These are phyloP conservation scores for Drosophila bocqueti DNA, from an alignment of 1,140 invertebrate genomes.

Conservation along the genomic window DNA sequence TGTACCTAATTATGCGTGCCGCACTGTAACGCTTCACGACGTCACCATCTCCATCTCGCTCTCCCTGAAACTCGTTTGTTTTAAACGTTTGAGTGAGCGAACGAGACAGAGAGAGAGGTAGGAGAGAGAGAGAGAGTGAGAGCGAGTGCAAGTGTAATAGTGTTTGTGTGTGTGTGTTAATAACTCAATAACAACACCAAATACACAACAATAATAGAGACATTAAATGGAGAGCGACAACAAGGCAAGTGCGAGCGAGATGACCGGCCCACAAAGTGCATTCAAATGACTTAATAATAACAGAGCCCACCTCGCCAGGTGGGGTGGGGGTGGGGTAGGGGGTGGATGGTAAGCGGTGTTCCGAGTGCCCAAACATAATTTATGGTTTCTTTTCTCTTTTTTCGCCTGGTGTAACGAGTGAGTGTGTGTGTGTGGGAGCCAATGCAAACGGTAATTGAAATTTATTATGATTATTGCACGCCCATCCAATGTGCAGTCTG, in stretches of 20 bases:
- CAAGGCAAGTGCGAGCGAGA: conserved; percentile 40
- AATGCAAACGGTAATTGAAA: conserved; percentile 83
- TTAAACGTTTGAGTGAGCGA: conserved; percentile 36
- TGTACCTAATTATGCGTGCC: conserved; percentile 78
- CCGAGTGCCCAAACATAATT: conserved; percentile 60
- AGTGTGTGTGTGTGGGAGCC: conserved; percentile 36
- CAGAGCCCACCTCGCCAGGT: conserved; percentile 37
- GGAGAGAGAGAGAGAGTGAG: no score
- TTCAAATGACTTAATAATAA: conserved; percentile 84
- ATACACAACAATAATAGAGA: conserved; percentile 80
- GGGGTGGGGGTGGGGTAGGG: not conserved
- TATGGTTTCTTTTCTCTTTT: conserved; percentile 34
- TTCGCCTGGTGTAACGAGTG: not conserved
- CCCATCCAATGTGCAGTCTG: conserved; percentile 48
- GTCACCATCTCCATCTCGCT: not conserved
- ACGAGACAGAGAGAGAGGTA: not conserved
- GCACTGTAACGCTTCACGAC: conserved; percentile 61
- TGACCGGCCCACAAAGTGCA: conserved; percentile 63
- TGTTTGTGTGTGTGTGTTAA: conserved; percentile 60
- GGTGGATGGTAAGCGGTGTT: not conserved
- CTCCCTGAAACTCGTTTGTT: conserved; percentile 66
- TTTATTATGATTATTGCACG: conserved; percentile 84
- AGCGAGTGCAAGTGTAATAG: not conserved
- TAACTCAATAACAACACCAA: conserved; percentile 80
- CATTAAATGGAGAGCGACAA: conserved; percentile 72